A percentile compares a stretch with the other conserved stretches of the same genome.
phyloP scores from a whole-genome alignment of 2,797 vertebrate genomes.

The Pantherophis alleghaniensis region DNA sequence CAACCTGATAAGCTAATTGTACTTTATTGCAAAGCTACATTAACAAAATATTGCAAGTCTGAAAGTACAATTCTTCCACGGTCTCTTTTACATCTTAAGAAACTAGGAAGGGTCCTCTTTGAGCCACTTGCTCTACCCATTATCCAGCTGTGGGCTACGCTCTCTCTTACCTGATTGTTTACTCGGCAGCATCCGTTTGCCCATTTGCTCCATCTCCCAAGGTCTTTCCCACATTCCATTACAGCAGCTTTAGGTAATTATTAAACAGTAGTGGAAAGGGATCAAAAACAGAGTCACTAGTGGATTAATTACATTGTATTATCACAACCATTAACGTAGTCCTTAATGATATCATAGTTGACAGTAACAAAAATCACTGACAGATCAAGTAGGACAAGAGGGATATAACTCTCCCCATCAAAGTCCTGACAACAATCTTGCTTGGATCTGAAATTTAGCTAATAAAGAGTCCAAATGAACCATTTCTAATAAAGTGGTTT shows the following conservation, averaged over 20 bases:
- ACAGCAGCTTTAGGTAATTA: background rate
- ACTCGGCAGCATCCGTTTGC: background rate
- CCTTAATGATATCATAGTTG: background rate
- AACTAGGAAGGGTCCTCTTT: background rate
- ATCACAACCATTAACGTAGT: background rate
- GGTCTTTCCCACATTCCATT: background rate
- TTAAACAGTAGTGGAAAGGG: background rate
- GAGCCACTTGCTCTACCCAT: background rate
- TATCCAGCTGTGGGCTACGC: background rate
- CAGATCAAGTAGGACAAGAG: background rate
- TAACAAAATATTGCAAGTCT: background rate
- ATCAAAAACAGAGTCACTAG: background rate
- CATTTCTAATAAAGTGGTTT: background rate
- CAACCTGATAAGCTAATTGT: background rate
- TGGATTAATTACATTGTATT: background rate
- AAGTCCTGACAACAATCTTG: background rate
- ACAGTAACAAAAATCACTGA: background rate
- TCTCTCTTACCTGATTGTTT: background rate
- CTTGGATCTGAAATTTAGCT: background rate
- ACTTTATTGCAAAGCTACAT: background rate
- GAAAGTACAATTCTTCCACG: background rate
- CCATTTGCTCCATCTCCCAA: background rate
- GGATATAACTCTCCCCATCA: too few relatives aligned
- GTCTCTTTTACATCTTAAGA: background rate
- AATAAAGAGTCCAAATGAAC: background rate